Conservation (phyloP, 2,797 vertebrate genomes). For the Sebastes itinus region DNA sequence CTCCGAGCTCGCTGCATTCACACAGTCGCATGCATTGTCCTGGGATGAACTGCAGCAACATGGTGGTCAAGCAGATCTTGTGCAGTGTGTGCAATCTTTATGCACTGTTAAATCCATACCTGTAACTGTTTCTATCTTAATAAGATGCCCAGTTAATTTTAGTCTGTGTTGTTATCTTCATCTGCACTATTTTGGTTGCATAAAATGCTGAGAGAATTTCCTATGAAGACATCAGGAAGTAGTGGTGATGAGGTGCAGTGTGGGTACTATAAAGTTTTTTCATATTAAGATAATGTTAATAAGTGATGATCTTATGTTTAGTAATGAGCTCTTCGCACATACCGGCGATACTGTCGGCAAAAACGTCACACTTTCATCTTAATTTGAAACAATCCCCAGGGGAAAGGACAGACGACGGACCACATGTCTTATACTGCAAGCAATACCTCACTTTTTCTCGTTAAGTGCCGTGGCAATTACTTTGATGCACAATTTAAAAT, state of each 20-base stretch:
- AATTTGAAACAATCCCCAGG: constrained; percentile 43
- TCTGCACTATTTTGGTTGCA: not conserved
- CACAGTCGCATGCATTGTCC: constrained; percentile 70
- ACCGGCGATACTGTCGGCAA: not conserved
- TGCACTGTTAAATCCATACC: constrained; percentile 7
- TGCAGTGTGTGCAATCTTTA: constrained; percentile 7
- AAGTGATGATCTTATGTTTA: not conserved
- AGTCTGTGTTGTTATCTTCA: not conserved
- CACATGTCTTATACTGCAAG: constrained; percentile 34
- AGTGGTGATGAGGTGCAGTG: not conserved
- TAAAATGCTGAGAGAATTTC: not conserved
- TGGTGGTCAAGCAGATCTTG: constrained; percentile 26
- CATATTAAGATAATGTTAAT: not conserved
- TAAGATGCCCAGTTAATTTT: not conserved
- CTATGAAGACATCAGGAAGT: not conserved
- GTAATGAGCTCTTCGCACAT: constrained; percentile 19
- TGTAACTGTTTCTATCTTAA: not conserved
- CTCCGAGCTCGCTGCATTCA: constrained; percentile 56
- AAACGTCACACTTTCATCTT: constrained; percentile 42
- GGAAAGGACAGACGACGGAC: constrained; percentile 23
- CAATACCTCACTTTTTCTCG: constrained; percentile 43
- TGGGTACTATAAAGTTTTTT: not conserved
- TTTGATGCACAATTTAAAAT: constrained; percentile 68
- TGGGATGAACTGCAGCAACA: constrained; percentile 60
- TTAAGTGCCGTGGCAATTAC: constrained; percentile 52